Base-by-base conservation (phyloP, 2,888 invertebrate species). In the Orthonychiurus folsomi region DNA sequence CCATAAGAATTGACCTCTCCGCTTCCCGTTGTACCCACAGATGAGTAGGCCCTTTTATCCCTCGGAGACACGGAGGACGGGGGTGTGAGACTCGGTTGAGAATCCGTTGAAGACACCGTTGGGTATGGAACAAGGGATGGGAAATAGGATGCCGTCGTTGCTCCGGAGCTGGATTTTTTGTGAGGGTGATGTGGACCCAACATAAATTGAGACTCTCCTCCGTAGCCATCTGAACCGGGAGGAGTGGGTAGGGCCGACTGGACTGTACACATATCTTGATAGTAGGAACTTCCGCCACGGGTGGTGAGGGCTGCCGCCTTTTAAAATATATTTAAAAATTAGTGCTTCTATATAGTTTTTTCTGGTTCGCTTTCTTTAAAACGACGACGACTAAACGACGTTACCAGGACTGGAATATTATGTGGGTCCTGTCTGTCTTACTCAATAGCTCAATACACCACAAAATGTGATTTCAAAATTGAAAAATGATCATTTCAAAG, bases 11-110 rank as follows among this genome's bases (percentile, higher is more conserved):
- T 68, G 2, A 67, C 65, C 58, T 50, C 65, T 61, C 54, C 69
- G n/a, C n/a, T n/a, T 62, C 52, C 63, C 1, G 68, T 65, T 58
- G 50, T 66, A 64, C 76, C 79, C 70, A 77, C 80, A 63, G 81
- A 63, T 80, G 77, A 73, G 85, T 86, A 73, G 84, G 88, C 76
- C 82, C 83, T 77, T 80, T 86, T 91, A 75, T 94, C 94, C 66
- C 93, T 83, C 0, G 95, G 94, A 3, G 94, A 94, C 1, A 94
- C 94, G 2, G 94, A 94, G n/a, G 93, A 92, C 59, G 95, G 95
- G 60, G 94, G 94, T 2, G 94, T 94, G 90, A 95, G 94, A 56
- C 92, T 91, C 50, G 91, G 88, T 77, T 93, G 93, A 74, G 77
- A 74, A 59, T 73, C 70, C 58, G 73, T 73, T 1, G 67, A 78